phyloP scores from a whole-genome alignment of 2,113 vertebrate species.

The Phycodurus eques region DNA sequence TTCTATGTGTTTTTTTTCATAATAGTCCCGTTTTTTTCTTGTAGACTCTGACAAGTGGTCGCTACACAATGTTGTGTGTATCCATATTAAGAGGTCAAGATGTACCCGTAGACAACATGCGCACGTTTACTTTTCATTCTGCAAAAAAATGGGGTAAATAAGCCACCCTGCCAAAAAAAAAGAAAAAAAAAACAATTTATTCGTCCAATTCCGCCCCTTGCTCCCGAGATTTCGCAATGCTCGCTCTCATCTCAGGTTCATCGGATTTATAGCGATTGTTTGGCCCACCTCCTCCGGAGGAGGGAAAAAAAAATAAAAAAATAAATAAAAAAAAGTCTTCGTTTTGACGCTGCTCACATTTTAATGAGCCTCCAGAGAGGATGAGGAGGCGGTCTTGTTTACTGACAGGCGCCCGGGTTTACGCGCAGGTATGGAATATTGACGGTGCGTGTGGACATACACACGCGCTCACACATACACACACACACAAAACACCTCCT shows the following conservation, averaged over 20 bases:
- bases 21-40: too few species aligned
- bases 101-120: too few species aligned
- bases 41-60: too few species aligned
- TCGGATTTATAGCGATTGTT: constrained; percentile 45
- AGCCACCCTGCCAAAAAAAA: not conserved
- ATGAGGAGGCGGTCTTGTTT: constrained; percentile 45
- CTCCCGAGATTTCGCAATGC: constrained; percentile 5
- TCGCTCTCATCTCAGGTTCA: constrained; percentile 25
- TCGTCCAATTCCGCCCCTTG: not conserved
- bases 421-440: constrained; percentile 44
- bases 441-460: not conserved
- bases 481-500: constrained; percentile 5
- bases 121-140: not conserved
- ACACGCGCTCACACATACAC: not conserved
- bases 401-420: constrained; percentile 26
- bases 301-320: too few species aligned
- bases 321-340: constrained; percentile 22
- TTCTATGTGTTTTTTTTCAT: too few species aligned
- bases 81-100: too few species aligned
- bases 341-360: constrained; percentile 41
- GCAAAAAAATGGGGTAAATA: not conserved
- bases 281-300: not conserved
- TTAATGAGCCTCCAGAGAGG: constrained; percentile 67
- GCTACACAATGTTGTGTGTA: too few species aligned
- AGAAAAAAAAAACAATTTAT: not conserved